A percentile compares a stretch with the other conserved stretches of the same genome.
These are phyloP conservation scores for Dryobotodes eremita DNA, from an alignment of 2,888 invertebrate species.

Conservation along the genomic window DNA sequence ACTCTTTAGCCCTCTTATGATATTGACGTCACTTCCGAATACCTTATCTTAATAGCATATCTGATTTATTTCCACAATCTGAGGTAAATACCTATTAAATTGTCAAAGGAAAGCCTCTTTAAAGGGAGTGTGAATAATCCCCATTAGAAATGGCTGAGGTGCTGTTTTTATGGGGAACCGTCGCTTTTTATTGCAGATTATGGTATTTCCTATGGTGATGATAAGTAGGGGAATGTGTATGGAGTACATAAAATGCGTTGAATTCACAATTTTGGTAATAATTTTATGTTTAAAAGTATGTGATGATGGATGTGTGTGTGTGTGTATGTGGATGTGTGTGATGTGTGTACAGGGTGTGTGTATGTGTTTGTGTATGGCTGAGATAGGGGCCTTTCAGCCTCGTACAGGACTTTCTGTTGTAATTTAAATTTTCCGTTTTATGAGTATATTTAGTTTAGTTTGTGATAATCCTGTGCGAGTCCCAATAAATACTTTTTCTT, in stretches of 20 bases:
- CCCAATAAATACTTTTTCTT: too few species aligned
- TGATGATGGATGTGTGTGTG: too few species aligned
- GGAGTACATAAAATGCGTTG: slow-evolving; percentile 1
- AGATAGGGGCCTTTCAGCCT: too few species aligned
- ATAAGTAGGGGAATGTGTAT: slow-evolving; percentile 27
- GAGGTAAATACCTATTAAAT: slow-evolving; percentile 49
- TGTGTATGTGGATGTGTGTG: too few species aligned
- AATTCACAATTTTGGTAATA: slow-evolving; percentile 24
- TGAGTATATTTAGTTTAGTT: too few species aligned
- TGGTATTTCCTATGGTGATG: slow-evolving; percentile 49
- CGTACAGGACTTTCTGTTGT: too few species aligned
- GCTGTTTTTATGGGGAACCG: slow-evolving; percentile 61
- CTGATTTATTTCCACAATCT: slow-evolving; percentile 48
- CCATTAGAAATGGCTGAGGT: slow-evolving; percentile 51
- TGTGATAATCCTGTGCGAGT: too few species aligned
- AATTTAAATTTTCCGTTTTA: too few species aligned
- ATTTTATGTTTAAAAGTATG: neutral
- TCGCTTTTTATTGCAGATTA: slow-evolving; percentile 58
- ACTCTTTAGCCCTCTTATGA: neutral
- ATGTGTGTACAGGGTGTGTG: too few species aligned
- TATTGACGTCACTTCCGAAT: slow-evolving; percentile 1
- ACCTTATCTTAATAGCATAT: slow-evolving; percentile 38
- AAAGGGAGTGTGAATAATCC: slow-evolving; percentile 58
- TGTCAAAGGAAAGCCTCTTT: slow-evolving; percentile 49
- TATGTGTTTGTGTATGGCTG: too few species aligned